Conservation (phyloP, 2,888 invertebrate genomes). For the Drosophila paucipuncta region DNA sequence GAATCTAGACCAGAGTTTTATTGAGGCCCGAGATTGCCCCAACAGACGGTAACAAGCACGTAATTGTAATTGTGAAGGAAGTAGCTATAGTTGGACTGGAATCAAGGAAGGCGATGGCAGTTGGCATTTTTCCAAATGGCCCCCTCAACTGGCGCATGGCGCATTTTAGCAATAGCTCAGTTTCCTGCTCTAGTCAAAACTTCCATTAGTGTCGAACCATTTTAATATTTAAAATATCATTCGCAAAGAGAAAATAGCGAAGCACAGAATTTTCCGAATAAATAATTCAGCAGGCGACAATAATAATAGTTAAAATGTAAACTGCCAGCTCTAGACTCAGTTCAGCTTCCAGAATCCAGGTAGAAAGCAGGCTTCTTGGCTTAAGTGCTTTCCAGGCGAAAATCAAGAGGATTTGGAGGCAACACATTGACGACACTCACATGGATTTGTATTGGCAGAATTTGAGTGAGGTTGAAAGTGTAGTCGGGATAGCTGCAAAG, state of each 20-base stretch:
- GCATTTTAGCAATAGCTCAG: conserved; percentile 14
- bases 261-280: conserved; percentile 39
- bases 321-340: background rate
- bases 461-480: conserved; percentile 25
- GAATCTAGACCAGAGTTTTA: conserved; percentile 44
- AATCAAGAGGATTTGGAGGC: conserved; percentile 19
- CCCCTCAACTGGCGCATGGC: conserved; percentile 26
- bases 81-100: conserved; percentile 38
- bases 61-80: conserved; percentile 54
- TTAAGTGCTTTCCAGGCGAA: conserved; percentile 65
- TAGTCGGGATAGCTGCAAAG: conserved; percentile 26
- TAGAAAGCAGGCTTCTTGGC: conserved; percentile 18
- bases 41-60: conserved; percentile 38
- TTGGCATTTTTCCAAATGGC: conserved; percentile 50
- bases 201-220: conserved; percentile 47
- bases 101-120: conserved; percentile 10
- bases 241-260: conserved; percentile 45
- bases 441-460: conserved; percentile 9
- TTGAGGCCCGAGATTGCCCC: conserved; percentile 22
- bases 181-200: conserved; percentile 5
- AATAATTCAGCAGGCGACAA: conserved; percentile 68
- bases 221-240: conserved; percentile 69
- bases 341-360: background rate
- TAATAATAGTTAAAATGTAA: conserved; percentile 58
- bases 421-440: background rate